Evolutionary conservation across 2,797 vertebrate species (phyloP), one percentile per base, ranked within the genome.

Genomic region (Distichodus sexfasciatus): DNA sequence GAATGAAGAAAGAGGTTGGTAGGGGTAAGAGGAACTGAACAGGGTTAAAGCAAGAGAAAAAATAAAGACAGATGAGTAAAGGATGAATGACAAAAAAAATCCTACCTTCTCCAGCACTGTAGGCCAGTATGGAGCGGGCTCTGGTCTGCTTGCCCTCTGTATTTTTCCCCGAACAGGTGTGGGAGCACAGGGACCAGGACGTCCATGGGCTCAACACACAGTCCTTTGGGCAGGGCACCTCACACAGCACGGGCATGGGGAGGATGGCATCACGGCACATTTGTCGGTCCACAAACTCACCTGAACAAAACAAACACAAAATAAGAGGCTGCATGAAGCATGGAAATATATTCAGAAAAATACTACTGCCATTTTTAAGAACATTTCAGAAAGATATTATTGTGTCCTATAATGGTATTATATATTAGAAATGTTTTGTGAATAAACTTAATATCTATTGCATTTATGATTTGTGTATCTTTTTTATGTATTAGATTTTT

Each of bases 81-180:
- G 17, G 12, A 19, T 28, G 44, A 33, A 44, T 35, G 53, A 38
- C 14, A 17, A 19, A 8, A 36, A 7, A 38, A 33, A 44, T 8
- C 60, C 35, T 31, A 99, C 97, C 96, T 84, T 97, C 95, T 64
- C 93, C 94, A 0, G 93, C 91, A 0, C 85, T 90, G 4, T 98
- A 98, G 0, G 97, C 96, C 36, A 98, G 87, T 58, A 99, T 87
- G 36, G 96, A 96, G 21, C 96, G 92, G 0, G 94, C 82, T 12
- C 96, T 90, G 31, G 89, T 91, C 90, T 98, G 96, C 62, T 85
- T 94, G 19, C 97, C 97, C 82, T 98, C 97, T 0, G 95, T 95
- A 79, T 93, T 96, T 84, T 98, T 98, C 1, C 96, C 94, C 0
- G 96, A 98, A 89, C 97, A 99, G 81, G 97, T 98, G 80, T 98